Evolutionary conservation across 2,888 invertebrate species (phyloP), one percentile per base, ranked within the genome.

Genomic region (Pristionchus entomophagus): DNA sequence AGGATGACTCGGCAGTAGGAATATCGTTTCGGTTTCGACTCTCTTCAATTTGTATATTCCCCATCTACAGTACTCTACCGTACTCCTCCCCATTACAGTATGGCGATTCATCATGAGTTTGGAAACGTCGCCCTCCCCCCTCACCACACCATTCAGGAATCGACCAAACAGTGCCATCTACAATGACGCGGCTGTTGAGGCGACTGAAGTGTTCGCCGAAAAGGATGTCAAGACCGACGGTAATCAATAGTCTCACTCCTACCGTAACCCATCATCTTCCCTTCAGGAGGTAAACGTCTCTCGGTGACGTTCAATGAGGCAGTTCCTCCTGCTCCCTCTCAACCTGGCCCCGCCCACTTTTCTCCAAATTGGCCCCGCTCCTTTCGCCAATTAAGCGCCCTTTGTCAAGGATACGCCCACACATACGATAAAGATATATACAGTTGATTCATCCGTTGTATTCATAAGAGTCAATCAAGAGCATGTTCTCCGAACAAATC

Each of bases 401-500:
- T 78, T 49, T 38, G 41, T 38, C 69, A 69, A 69, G 62, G 32
- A n/a, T 26, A 62, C 62, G 17, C 62, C 17, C 29, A 32, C 14
- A 17, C 32, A 62, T 32, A n/a, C n/a, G 62, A 62, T 62, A 62
- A 62, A 62, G 29, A 32, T 32, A 29, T 62, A 62, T 78, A 12
- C 19, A n/a, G 19, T 65, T 29, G 29, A 3, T 17, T 22, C n/a
- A n/a, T n/a, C n/a, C n/a, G n/a, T n/a, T n/a, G n/a, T n/a, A n/a
- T n/a, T n/a, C n/a, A n/a, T n/a, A n/a, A n/a, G n/a, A n/a, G n/a
- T n/a, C 69, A 91, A 81, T 91, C 91, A 56, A 91, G 86, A 22
- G 89, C 88, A 86, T 91, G 91, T 26, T 86, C 85, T 17, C 90
- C 89, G 69, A 89, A 41, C 45, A 90, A 85, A 88, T 91, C 89